Evolutionary conservation across 1,140 invertebrate species (phyloP).

Genomic region (Drosophila auraria): DNA sequence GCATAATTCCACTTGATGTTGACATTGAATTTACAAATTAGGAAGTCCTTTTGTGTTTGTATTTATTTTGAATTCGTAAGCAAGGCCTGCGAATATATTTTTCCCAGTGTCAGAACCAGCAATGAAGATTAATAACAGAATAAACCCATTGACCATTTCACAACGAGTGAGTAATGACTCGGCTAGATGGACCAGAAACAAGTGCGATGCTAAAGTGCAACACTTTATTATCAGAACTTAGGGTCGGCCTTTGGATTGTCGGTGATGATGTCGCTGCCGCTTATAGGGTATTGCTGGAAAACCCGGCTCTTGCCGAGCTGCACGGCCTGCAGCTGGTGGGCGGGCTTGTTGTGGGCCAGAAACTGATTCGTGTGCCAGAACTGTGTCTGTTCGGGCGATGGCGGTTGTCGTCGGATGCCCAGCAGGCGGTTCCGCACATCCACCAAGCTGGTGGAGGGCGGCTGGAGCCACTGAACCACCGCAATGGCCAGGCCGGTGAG

Average conservation of each 20-base stretch:
- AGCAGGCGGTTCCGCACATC: conserved; percentile 76
- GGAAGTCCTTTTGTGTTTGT: not conserved
- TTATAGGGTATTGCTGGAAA: conserved; percentile 78
- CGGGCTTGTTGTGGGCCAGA: conserved; percentile 70
- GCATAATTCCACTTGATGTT: too few species aligned
- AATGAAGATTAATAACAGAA: conserved; percentile 32
- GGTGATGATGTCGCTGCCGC: conserved; percentile 22
- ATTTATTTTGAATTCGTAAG: not conserved
- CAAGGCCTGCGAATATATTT: not conserved
- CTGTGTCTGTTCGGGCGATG: conserved; percentile 54
- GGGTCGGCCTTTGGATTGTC: conserved; percentile 31
- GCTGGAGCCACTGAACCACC: conserved; percentile 63
- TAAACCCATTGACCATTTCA: conserved; percentile 15
- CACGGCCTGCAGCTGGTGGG: conserved; percentile 65
- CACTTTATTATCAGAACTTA: conserved; percentile 55
- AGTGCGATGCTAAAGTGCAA: not conserved
- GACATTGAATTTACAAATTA: not conserved
- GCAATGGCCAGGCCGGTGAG: conserved; percentile 54
- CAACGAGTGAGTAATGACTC: conserved; percentile 21
- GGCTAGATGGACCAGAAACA: not conserved
- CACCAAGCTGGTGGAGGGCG: conserved; percentile 62
- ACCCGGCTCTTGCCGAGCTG: conserved; percentile 63
- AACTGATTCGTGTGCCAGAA: conserved; percentile 79
- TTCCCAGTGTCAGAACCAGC: not conserved
- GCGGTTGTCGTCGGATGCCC: conserved; percentile 59